A percentile compares a stretch with the other conserved stretches of the same genome.
Evolutionary conservation across 2,888 invertebrate genomes (phyloP).

Genomic region (Plagiodera versicolora): DNA sequence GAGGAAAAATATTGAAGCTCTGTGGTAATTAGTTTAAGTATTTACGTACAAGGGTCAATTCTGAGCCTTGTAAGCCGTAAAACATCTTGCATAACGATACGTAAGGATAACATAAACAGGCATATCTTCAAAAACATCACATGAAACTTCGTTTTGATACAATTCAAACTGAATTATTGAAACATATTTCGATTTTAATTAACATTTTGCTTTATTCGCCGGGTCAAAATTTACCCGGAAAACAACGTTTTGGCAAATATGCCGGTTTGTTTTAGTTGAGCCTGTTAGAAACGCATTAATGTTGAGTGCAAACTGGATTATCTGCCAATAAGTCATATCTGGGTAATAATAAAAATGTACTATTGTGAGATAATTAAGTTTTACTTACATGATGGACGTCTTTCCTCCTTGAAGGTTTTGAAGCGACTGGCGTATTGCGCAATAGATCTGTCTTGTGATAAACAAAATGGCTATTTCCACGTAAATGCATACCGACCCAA

Average conservation of each 20-base stretch:
- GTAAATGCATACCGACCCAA: slow-evolving; percentile 7
- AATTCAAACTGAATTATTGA: not conserved
- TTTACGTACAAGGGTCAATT: not conserved
- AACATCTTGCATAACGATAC: not conserved
- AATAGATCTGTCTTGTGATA: slow-evolving; percentile 6
- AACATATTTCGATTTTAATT: slow-evolving; percentile 2
- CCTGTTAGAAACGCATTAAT: slow-evolving; percentile 5
- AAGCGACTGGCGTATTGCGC: slow-evolving; percentile 5
- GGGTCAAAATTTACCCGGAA: not conserved
- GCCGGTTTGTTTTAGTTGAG: slow-evolving; percentile 12
- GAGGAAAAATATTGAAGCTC: not conserved
- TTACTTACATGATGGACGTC: slow-evolving; percentile 9
- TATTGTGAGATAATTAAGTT: slow-evolving; percentile 17
- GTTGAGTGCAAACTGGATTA: slow-evolving; percentile 13
- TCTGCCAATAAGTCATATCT: slow-evolving; percentile 15
- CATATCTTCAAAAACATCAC: slow-evolving; percentile 3
- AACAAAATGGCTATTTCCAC: slow-evolving; percentile 4
- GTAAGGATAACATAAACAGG: slow-evolving; percentile 5
- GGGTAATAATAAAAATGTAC: slow-evolving; percentile 12
- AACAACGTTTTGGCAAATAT: slow-evolving; percentile 7
- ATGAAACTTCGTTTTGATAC: slow-evolving; percentile 3
- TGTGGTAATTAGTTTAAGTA: not conserved
- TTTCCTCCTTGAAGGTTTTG: slow-evolving; percentile 7
- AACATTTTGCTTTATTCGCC: slow-evolving; percentile 4
- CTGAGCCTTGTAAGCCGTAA: not conserved